phyloP scores from a whole-genome alignment of 1,140 invertebrate species.

The Hylaeus anthracinus region DNA sequence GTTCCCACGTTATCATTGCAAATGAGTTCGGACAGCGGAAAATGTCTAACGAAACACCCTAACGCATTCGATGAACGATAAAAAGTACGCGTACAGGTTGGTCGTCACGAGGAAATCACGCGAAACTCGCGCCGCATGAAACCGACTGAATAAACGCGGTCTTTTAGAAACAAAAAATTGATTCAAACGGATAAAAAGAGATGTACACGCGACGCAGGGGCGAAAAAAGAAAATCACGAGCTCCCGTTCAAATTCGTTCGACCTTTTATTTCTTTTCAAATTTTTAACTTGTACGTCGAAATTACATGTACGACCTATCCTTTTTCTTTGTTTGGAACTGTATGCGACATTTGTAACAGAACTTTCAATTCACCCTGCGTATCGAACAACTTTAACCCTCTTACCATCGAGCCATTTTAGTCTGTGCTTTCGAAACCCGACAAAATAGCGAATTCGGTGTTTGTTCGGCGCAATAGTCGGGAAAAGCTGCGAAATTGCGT shows the following conservation, averaged over 20 bases:
- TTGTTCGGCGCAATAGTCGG: no score
- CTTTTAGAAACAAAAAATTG: background rate
- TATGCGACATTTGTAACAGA: no score
- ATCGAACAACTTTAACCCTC: no score
- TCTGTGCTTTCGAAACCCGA: no score
- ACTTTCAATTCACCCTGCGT: no score
- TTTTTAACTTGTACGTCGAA: no score
- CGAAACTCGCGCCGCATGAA: slow-evolving; percentile 19
- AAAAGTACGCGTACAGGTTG: slow-evolving; percentile 9
- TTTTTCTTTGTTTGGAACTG: no score
- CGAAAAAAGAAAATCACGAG: background rate
- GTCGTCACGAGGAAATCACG: background rate
- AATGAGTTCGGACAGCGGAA: slow-evolving; percentile 10
- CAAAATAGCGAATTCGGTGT: no score
- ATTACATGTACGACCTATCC: no score
- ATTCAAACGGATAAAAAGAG: background rate
- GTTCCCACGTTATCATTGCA: slow-evolving; percentile 35
- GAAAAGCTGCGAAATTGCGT: no score
- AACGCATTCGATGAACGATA: slow-evolving; percentile 18
- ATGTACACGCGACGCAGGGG: background rate
- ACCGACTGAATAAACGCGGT: background rate
- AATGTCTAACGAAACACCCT: background rate
- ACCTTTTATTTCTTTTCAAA: background rate
- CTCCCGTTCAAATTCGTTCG: slow-evolving; percentile 7
- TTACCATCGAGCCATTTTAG: no score